These are phyloP conservation scores for Globodera rostochiensis DNA, from an alignment of 1,140 invertebrate species.

Conservation along the genomic window DNA sequence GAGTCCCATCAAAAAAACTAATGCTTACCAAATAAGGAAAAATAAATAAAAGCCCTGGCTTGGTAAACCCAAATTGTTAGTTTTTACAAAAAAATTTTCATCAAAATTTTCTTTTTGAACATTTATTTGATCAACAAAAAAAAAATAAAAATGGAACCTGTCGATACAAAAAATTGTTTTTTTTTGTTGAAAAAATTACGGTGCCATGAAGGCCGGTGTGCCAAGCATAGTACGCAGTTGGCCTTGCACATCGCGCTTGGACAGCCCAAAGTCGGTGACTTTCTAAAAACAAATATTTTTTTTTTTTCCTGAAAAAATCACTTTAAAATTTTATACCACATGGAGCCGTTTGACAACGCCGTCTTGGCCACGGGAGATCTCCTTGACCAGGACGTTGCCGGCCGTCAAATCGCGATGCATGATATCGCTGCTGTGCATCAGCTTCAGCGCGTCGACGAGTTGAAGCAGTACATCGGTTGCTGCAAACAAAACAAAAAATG, in stretches of 20 bases:
- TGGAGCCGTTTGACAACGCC: constrained; percentile 19
- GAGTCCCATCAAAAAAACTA: no score
- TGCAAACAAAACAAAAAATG: not conserved
- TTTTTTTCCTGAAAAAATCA: not conserved
- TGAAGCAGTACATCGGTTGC: constrained; percentile 29
- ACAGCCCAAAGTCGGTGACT: constrained; percentile 33
- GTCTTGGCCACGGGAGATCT: constrained; percentile 16
- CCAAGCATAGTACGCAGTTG: constrained; percentile 28
- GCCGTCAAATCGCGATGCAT: constrained; percentile 31
- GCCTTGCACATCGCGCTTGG: constrained; percentile 22
- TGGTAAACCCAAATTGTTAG: no score
- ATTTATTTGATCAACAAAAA: no score
- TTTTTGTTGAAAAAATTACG: constrained; percentile 21
- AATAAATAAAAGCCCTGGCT: no score
- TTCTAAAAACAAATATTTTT: constrained; percentile 14
- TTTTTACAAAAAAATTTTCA: no score
- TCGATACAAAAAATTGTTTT: no score
- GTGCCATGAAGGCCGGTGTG: constrained; percentile 34
- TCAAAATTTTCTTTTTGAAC: no score
- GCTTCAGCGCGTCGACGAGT: constrained; percentile 19
- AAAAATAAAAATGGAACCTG: no score
- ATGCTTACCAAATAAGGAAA: no score
- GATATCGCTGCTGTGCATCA: constrained; percentile 31
- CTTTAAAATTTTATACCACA: constrained; percentile 13
- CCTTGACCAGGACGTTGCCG: constrained; percentile 31